Conservation (phyloP, 2,888 invertebrate genomes). For the Ichneumon xanthorius region DNA sequence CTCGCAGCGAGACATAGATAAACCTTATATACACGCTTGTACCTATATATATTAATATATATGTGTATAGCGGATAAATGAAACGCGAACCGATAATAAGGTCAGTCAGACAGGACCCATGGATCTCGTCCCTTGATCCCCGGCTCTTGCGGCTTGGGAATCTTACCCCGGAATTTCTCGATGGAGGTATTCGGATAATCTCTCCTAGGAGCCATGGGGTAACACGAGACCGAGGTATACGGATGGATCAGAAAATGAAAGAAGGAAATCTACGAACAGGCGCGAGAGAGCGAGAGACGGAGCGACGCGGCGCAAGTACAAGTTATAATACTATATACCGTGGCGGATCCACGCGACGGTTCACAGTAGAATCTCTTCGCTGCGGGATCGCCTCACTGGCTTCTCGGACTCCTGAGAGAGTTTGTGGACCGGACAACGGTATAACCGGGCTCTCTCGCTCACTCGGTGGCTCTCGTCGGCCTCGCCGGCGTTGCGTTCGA, state of each 20-base stretch:
- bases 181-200: constrained; percentile 39
- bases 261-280: constrained; percentile 25
- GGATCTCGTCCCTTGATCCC: constrained; percentile 26
- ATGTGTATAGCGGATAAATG: constrained; percentile 14
- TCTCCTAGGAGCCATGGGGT: constrained; percentile 39
- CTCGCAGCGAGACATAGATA: constrained; percentile 6
- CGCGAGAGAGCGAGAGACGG: constrained; percentile 60
- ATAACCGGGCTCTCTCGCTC: constrained; percentile 47
- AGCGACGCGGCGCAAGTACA: constrained; percentile 17
- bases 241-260: constrained; percentile 8
- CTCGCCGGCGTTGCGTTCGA: constrained; percentile 74
- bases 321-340: background rate
- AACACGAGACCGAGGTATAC: constrained; percentile 44
- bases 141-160: constrained; percentile 26
- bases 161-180: constrained; percentile 59
- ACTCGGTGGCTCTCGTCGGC: constrained; percentile 66
- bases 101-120: constrained; percentile 49
- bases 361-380: constrained; percentile 68
- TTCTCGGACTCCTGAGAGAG: constrained; percentile 69
- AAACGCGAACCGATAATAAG: constrained; percentile 56
- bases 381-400: constrained; percentile 57
- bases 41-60: background rate
- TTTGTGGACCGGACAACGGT: constrained; percentile 82
- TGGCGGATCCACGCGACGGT: constrained; percentile 73
- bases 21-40: background rate